phyloP scores from a whole-genome alignment of 1,140 invertebrate species.

The Stegodyphus mimosarum region DNA sequence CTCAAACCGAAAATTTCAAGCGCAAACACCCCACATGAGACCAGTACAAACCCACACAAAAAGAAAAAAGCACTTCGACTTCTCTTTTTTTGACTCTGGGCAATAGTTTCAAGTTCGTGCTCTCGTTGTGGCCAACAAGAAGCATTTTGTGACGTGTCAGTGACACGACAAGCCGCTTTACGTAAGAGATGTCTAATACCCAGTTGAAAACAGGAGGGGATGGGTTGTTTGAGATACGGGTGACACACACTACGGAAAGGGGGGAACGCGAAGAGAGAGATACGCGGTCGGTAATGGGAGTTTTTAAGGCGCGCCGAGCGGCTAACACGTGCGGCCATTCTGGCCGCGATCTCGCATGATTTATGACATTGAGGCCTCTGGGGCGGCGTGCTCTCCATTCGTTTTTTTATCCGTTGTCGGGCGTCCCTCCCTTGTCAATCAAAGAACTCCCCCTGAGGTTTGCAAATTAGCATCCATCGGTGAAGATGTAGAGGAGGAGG shows the following conservation, averaged over 20 bases:
- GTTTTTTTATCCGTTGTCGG: not conserved
- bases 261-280: not conserved
- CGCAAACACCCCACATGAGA: no score
- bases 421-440: conserved; percentile 25
- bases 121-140: no score
- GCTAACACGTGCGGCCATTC: conserved; percentile 39
- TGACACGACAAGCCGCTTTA: no score
- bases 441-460: conserved; percentile 11
- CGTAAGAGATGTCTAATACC: no score
- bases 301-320: conserved; percentile 11
- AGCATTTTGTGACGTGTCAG: no score
- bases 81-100: no score
- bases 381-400: conserved; percentile 4
- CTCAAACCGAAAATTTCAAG: no score
- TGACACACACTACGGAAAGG: not conserved
- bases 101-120: no score
- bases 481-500: not conserved
- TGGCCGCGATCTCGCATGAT: conserved; percentile 31
- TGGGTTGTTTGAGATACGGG: not conserved
- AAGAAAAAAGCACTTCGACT: no score
- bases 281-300: not conserved
- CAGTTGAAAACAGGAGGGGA: not conserved
- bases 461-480: conserved; percentile 19
- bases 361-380: conserved; percentile 28
- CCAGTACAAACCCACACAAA: no score